Evolutionary conservation across 2,797 vertebrate species (phyloP), one percentile per base, ranked within the genome.

Genomic region (Urosaurus nigricauda): DNA sequence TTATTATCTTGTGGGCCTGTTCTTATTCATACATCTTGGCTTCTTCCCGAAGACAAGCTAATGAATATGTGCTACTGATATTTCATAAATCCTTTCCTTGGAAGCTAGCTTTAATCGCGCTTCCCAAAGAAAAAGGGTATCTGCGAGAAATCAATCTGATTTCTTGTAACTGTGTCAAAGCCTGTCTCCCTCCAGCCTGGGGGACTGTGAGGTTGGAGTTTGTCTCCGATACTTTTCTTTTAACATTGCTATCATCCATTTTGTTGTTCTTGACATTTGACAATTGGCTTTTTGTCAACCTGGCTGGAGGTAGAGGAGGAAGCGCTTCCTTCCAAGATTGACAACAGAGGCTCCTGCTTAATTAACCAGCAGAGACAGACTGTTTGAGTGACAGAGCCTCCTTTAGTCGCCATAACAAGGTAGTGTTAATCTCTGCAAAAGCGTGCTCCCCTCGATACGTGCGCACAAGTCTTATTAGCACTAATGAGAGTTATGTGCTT

Each of bases 371-470:
- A 92, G 87, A 92, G 84, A 82, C 65, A 53, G 80, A 88, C 87
- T 51, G 86, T 87, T 89, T 88, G 90, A 88, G 73, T 94, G 95
- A 94, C 93, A 94, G 93, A 87, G 88, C 91, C 85, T 95, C 89
- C 94, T 94, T 93, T 86, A 88, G 90, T 94, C 85, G 92, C 88
- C 78, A 56, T 58, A 90, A 88, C 89, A 13, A 92, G 83, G 87
- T 85, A 87, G 87, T 88, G 92, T 92, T 96, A 92, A 95, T 96
- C 94, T 95, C 93, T 93, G 91, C 83, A 89, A 93, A 93, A 84
- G 75, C 73, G 13, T 92, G 88, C 84, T 93, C 92, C 81, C 90
- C 82, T 90, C 89, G 83, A 85, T 88, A 75, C 87, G 89, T 96
- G 92, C 93, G 32, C 56, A 73, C 86, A 91, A 11, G 63, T 93